Conservation (phyloP, 2,888 invertebrate genomes). For the Willowsia nigromaculata region DNA sequence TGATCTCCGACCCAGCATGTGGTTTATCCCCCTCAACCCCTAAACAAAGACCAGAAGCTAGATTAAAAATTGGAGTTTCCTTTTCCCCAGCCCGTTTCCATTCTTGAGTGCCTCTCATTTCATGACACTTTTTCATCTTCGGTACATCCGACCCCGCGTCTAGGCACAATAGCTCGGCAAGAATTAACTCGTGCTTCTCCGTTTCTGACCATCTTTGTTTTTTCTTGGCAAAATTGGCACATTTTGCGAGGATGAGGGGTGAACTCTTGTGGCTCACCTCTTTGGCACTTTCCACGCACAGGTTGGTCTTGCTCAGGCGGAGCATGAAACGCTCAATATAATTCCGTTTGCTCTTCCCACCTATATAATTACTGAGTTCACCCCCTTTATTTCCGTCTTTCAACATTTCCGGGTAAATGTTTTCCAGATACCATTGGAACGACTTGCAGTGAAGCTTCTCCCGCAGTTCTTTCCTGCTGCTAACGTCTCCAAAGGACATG, state of each 20-base stretch:
- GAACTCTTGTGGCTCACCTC: constrained; percentile 90
- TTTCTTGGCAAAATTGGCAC: constrained; percentile 84
- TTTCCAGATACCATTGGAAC: constrained; percentile 93
- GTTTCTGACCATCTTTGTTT: constrained; percentile 94
- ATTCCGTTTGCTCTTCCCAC: constrained; percentile 81
- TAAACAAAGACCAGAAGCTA: constrained; percentile 92
- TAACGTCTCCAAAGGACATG: constrained; percentile 72
- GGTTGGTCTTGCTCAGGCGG: constrained; percentile 85
- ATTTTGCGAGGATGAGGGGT: constrained; percentile 86
- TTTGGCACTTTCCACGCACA: constrained; percentile 90
- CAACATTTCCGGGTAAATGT: constrained; percentile 89
- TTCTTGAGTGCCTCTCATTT: constrained; percentile 93
- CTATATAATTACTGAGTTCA: constrained; percentile 14
- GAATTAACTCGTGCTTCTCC: constrained; percentile 89
- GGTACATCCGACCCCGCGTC: constrained; percentile 88
- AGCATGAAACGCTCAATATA: constrained; percentile 83
- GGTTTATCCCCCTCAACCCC: constrained; percentile 80
- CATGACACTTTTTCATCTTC: constrained; percentile 93
- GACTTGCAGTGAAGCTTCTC: constrained; percentile 88
- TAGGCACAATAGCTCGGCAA: constrained; percentile 91
- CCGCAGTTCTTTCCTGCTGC: constrained; percentile 85
- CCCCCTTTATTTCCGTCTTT: constrained; percentile 57
- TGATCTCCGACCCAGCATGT: constrained; percentile 64
- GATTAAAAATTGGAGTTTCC: constrained; percentile 88
- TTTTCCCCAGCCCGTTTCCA: constrained; percentile 84